Percentiles rank a stretch among this genome's conserved stretches.
Conservation (phyloP, 2,888 invertebrate species). For the Zeuzera pyrina region DNA sequence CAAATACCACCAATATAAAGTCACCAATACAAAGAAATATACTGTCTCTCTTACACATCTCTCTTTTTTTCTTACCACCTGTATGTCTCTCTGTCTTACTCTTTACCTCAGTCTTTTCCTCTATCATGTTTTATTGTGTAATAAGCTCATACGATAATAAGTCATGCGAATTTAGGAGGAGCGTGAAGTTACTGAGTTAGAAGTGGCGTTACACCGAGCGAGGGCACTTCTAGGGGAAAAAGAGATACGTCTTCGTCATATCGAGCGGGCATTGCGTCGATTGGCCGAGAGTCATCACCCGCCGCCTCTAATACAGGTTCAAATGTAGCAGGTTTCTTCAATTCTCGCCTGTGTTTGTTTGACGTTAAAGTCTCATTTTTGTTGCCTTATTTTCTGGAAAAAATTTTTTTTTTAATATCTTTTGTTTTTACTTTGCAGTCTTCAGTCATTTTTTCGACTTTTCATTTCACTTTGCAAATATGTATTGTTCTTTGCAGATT, state of each 20-base stretch:
- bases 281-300: slow-evolving; percentile 54
- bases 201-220: slow-evolving; percentile 86
- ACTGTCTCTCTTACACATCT: too few relatives aligned
- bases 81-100: too few relatives aligned
- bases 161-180: too few relatives aligned
- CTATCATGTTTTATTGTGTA: too few relatives aligned
- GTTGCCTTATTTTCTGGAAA: slow-evolving; percentile 1
- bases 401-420: background rate
- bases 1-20: too few relatives aligned
- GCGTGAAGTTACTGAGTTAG: slow-evolving; percentile 86
- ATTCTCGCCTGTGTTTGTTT: background rate
- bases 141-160: too few relatives aligned
- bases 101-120: too few relatives aligned
- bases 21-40: too few relatives aligned
- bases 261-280: slow-evolving; percentile 83
- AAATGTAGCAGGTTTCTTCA: too few relatives aligned
- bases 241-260: slow-evolving; percentile 83
- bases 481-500: too few relatives aligned
- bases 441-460: slow-evolving; percentile 1
- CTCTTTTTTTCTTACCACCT: too few relatives aligned
- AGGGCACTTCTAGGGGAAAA: slow-evolving; percentile 86
- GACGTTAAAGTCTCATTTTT: background rate
- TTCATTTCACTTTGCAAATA: too few relatives aligned
- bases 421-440: background rate
- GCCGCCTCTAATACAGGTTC: slow-evolving; percentile 47